Evolutionary conservation across 2,888 invertebrate species (phyloP).

Genomic region (Frankliniella fusca): DNA sequence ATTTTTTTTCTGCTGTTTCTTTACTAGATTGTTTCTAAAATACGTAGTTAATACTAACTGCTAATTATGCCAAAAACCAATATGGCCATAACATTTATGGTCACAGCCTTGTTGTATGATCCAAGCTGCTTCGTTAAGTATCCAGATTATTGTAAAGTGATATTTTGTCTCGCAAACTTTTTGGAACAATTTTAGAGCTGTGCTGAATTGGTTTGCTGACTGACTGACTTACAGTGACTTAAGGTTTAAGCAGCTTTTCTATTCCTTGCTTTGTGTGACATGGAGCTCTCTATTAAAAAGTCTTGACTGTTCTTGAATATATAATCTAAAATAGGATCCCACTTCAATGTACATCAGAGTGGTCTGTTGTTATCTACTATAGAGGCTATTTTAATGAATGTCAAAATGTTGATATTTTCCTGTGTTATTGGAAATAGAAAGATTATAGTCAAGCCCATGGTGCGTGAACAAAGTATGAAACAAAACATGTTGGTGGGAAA

Average conservation of each 20-base stretch:
- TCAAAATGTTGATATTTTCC: constrained; percentile 9
- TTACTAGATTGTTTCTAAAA: constrained; percentile 6
- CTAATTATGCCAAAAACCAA: constrained; percentile 1
- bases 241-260: background rate
- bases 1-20: background rate
- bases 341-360: background rate
- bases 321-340: background rate
- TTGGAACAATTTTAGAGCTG: background rate
- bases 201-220: background rate
- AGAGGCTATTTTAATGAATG: background rate
- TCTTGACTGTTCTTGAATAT: background rate
- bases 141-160: background rate
- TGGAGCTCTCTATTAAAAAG: background rate
- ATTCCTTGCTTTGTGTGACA: background rate
- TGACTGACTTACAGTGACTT: background rate
- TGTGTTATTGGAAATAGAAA: background rate
- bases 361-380: background rate
- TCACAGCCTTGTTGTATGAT: background rate
- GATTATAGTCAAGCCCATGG: background rate
- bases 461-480: background rate
- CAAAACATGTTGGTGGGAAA: background rate
- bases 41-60: background rate
- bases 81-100: background rate
- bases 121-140: background rate
- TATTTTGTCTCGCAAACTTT: background rate